phyloP scores from a whole-genome alignment of 2,888 invertebrate genomes.

The Anthrax anthrax region DNA sequence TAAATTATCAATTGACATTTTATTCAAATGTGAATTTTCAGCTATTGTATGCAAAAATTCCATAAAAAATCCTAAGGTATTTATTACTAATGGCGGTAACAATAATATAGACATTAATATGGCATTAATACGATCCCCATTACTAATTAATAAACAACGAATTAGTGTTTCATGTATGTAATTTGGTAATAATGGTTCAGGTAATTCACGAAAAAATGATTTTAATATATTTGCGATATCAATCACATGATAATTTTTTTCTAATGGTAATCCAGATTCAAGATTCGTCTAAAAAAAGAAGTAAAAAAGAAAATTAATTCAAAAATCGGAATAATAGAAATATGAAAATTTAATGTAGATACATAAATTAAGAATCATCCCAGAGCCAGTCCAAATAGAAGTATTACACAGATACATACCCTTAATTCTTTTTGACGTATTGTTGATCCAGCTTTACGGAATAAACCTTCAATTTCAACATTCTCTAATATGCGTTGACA shows the following conservation, averaged over 20 bases:
- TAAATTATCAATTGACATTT: constrained; percentile 72
- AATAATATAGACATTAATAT: constrained; percentile 53
- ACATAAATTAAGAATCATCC: not conserved
- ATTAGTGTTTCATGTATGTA: constrained; percentile 60
- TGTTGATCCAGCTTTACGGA: constrained; percentile 77
- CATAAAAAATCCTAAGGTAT: constrained; percentile 69
- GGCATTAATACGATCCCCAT: constrained; percentile 40
- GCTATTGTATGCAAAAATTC: constrained; percentile 44
- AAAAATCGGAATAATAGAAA: not conserved
- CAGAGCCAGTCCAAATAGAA: not conserved
- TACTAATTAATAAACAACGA: constrained; percentile 46
- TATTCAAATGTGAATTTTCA: constrained; percentile 51
- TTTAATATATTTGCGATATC: constrained; percentile 80
- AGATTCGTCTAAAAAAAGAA: constrained; percentile 42
- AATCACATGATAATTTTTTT: constrained; percentile 58
- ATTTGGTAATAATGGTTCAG: constrained; percentile 66
- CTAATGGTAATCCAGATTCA: constrained; percentile 55
- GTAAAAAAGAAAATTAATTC: not conserved
- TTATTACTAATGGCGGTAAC: constrained; percentile 60
- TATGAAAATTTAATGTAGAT: not conserved
- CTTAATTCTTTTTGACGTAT: constrained; percentile 68
- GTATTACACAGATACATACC: no score
- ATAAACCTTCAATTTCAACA: constrained; percentile 66
- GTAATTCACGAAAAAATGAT: constrained; percentile 68
- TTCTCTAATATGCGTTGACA: constrained; percentile 52